Conservation (phyloP, 1,140 invertebrate genomes). For the Lepidurus apus region DNA sequence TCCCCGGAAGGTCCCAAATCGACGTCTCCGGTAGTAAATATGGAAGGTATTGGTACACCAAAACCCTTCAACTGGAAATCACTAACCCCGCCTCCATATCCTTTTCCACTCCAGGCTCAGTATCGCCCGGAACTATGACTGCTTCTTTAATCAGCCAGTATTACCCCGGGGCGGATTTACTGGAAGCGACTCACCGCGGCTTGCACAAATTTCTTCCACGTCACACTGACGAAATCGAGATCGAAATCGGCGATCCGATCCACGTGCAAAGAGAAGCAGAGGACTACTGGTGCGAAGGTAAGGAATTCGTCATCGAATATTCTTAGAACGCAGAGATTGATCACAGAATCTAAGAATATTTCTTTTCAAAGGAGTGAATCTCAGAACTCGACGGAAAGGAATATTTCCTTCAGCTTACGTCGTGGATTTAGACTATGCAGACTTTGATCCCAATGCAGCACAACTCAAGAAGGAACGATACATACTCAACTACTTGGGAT, state of each 20-base stretch:
- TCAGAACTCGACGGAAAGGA: slow-evolving; percentile 83
- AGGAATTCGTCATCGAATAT: slow-evolving; percentile 27
- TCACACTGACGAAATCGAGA: slow-evolving; percentile 89
- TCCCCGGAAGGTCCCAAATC: slow-evolving; percentile 76
- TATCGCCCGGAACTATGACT: slow-evolving; percentile 40
- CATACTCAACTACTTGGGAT: slow-evolving; percentile 87
- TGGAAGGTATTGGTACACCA: slow-evolving; percentile 40
- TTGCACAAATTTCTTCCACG: slow-evolving; percentile 91
- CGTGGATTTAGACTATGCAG: slow-evolving; percentile 90
- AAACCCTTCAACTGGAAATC: not conserved
- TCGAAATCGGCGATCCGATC: slow-evolving; percentile 95
- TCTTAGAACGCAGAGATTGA: not conserved
- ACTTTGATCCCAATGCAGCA: slow-evolving; percentile 79
- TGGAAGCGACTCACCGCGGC: slow-evolving; percentile 91
- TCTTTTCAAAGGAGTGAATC: slow-evolving; percentile 69
- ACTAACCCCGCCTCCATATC: not conserved
- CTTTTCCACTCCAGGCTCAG: slow-evolving; percentile 39
- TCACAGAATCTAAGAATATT: slow-evolving; percentile 43
- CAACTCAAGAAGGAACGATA: slow-evolving; percentile 83
- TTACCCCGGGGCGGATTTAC: slow-evolving; percentile 56
- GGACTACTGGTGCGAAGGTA: slow-evolving; percentile 93
- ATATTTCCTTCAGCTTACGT: slow-evolving; percentile 96
- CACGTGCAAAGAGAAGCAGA: slow-evolving; percentile 95
- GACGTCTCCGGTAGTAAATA: slow-evolving; percentile 58
- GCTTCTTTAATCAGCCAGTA: not conserved